Evolutionary conservation across 1,140 invertebrate genomes (phyloP), one percentile per base, ranked within the genome.

Genomic region (Caenorhabditis brenneri): DNA sequence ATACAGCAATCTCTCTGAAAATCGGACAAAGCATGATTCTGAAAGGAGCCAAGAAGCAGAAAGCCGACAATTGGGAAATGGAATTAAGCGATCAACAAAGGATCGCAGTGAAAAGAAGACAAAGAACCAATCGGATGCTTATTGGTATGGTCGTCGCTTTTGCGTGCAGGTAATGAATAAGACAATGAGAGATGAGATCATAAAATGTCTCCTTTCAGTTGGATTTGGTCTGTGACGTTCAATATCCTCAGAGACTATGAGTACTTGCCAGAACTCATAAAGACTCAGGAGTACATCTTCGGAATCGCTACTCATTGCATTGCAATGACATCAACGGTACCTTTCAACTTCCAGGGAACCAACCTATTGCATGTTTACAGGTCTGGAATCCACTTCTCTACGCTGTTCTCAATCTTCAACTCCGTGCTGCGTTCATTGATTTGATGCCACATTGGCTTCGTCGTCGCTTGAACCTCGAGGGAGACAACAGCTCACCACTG

Each of bases 321-420:
- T 24, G 92, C 93, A 5, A 92, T 93, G 89, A 92, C 91, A 79
- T 92, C 92, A 78, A 93, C 93, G 7, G 92, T 92, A 58, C 9
- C 19, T 10, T 22, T n/a, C 1, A 9, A 22, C 31, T 48, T 33
- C 10, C 2, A 19, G 22, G 7, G 60, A 74, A 16, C 33, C 39
- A n/a, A 82, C 86, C 15, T 19, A 7, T 33, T 87, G 88, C 15
- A 49, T 87, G 24, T 65, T 86, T 55, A 10, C 55, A 88, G 88
- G 86, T 88, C 42, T 88, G 88, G 88, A 93, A 93, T 86, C 93
- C 93, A 0, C 91, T 93, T 82, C 89, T 93, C 7, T 93, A 93
- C 85, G 93, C 92, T 81, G 91, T 92, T 91, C 87, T 93, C 19
- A 92, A 93, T 86, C 84, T 90, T 5, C 89, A 90, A 82, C 85